Evolutionary conservation across 2,113 vertebrate species (phyloP).

Genomic region (Eleginops maclovinus): DNA sequence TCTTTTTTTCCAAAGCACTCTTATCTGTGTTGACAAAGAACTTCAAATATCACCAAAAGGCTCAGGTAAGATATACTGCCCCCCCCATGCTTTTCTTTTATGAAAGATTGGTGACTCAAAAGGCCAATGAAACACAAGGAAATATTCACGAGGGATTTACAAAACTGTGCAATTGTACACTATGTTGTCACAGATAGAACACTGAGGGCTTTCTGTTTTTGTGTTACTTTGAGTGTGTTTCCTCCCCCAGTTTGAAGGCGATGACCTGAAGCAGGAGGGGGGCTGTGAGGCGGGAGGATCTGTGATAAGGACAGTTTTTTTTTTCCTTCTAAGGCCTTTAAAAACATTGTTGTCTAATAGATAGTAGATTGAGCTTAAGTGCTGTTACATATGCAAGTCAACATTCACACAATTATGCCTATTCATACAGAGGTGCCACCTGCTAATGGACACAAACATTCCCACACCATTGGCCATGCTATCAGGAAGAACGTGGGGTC

Average conservation of each 20-base stretch:
- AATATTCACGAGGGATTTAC: conserved; percentile 21
- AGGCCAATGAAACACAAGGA: conserved; percentile 47
- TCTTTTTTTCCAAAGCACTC: conserved; percentile 34
- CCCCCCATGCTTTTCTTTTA: conserved; percentile 7
- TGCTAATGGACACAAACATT: no score
- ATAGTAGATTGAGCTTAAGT: no score
- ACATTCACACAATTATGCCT: no score
- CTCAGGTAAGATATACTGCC: conserved; percentile 23
- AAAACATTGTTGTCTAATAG: background rate
- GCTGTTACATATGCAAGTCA: no score
- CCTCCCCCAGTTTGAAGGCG: background rate
- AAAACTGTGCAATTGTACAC: background rate
- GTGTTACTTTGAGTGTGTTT: background rate
- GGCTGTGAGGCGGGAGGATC: background rate
- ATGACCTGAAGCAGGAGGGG: background rate
- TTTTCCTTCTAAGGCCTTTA: background rate
- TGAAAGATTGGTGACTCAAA: conserved; percentile 36
- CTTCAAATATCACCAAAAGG: conserved; percentile 61
- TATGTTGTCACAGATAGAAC: background rate
- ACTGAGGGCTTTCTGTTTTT: background rate
- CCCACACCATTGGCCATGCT: no score
- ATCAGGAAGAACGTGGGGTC: no score
- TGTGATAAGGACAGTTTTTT: background rate
- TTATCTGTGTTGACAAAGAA: conserved; percentile 58
- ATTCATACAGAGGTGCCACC: no score